phyloP scores from a whole-genome alignment of 2,113 vertebrate genomes.

The Phalacrocorax aristotelis region DNA sequence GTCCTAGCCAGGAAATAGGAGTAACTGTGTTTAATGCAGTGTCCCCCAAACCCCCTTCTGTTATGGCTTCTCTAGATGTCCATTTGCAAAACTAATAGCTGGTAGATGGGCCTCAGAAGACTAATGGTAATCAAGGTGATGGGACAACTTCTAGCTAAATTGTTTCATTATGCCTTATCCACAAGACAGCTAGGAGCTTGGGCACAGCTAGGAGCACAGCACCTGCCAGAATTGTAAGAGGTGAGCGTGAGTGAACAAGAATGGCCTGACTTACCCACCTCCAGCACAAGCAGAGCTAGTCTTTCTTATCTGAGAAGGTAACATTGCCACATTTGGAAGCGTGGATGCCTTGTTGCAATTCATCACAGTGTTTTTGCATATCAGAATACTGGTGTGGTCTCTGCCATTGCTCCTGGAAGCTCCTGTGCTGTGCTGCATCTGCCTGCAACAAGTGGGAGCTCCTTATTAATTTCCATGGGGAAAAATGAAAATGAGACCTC shows the following conservation, averaged over 20 bases:
- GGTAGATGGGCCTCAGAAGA: background rate
- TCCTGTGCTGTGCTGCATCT: background rate
- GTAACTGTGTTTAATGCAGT: background rate
- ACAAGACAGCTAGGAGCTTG: background rate
- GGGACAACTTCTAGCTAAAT: background rate
- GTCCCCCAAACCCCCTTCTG: background rate
- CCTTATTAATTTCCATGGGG: background rate
- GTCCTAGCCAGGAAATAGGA: background rate
- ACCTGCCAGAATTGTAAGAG: background rate
- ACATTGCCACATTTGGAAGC: background rate
- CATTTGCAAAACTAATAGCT: background rate
- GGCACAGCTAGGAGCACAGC: background rate
- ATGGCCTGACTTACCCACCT: background rate
- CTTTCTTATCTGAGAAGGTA: background rate
- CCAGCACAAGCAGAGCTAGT: background rate
- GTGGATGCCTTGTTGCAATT: background rate
- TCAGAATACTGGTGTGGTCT: background rate
- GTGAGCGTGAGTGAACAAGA: rapidly evolving
- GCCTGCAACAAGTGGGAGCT: background rate
- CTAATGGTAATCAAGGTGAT: background rate
- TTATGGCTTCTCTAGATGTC: background rate
- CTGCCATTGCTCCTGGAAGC: background rate
- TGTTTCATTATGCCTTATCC: background rate
- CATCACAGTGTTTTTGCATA: background rate
- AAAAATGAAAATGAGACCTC: background rate